phyloP scores from a whole-genome alignment of 2,797 vertebrate species.

The Austrolebias charrua region DNA sequence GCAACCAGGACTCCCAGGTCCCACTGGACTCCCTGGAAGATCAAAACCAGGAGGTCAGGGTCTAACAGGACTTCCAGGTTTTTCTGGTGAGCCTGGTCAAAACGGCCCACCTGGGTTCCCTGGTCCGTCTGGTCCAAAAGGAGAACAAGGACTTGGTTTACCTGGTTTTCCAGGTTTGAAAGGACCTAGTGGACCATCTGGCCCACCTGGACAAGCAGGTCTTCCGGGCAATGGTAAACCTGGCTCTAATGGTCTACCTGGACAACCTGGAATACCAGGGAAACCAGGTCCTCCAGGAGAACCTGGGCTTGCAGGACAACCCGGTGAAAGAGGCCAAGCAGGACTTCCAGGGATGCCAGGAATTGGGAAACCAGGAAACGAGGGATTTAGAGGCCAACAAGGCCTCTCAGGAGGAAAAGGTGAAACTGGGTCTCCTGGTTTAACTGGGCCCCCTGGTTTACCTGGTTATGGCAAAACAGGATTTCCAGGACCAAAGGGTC shows the following conservation, averaged over 20 bases:
- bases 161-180: constrained; percentile 90
- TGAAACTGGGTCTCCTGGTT: constrained; percentile 85
- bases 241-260: constrained; percentile 89
- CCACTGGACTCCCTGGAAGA: constrained; percentile 89
- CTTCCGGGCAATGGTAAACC: constrained; percentile 88
- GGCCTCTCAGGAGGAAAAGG: constrained; percentile 90
- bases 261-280: constrained; percentile 86
- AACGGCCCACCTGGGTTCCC: constrained; percentile 86
- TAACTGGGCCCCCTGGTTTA: constrained; percentile 87
- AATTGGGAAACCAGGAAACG: constrained; percentile 89
- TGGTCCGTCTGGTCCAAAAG: constrained; percentile 85
- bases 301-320: constrained; percentile 81
- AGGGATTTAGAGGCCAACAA: constrained; percentile 88
- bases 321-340: constrained; percentile 85
- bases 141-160: constrained; percentile 87
- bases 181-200: constrained; percentile 86
- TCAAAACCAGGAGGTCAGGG: constrained; percentile 88
- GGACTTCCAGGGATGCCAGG: constrained; percentile 87
- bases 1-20: constrained; percentile 88
- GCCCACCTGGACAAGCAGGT: constrained; percentile 85
- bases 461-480: constrained; percentile 92
- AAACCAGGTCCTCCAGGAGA: constrained; percentile 88
- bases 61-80: constrained; percentile 84
- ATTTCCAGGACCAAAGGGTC: constrained; percentile 90
- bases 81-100: constrained; percentile 87